Evolutionary conservation across 2,888 invertebrate genomes (phyloP), one percentile per base, ranked within the genome.

Genomic region (Allolobophora icterica): DNA sequence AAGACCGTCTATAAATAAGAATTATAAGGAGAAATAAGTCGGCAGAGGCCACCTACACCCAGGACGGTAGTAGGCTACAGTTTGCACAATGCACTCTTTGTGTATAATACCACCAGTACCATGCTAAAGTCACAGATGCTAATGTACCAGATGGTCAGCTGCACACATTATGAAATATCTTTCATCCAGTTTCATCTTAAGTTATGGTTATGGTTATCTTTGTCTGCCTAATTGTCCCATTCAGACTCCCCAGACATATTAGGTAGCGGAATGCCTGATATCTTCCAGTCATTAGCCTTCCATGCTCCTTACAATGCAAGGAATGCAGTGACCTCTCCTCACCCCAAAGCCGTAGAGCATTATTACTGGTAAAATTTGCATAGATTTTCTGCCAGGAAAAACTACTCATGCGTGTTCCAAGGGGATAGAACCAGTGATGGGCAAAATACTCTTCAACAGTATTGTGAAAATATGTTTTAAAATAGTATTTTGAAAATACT

Each of bases 1-100:
- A 71, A 71, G 71, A 71, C n/a, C 71, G n/a, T 71, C 71, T 71
- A n/a, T n/a, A 71, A 71, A n/a, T n/a, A n/a, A 71, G 30, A 71
- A 71, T 71, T 71, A n/a, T n/a, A 30, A 71, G n/a, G 71, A 71
- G 71, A 71, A 71, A 71, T 5, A n/a, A 71, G 71, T n/a, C 71
- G 17, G 71, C 71, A 71, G n/a, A 71, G 71, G 71, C n/a, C 71
- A 71, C 71, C 71, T 6, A 71, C 30, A 30, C 71, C 71, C 71
- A n/a, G n/a, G 71, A 71, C 11, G 71, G 71, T n/a, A 71, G 30
- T n/a, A 71, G 71, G n/a, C 6, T 71, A 52, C 21, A 71, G 71
- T 71, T 71, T 71, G 11, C 71, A 71, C 8, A 11, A 6, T 8
- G 8, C n/a, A 71, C 8, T 71, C 71, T 71, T 71, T 13, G n/a